Evolutionary conservation across 2,113 vertebrate species (phyloP), one percentile per base, ranked within the genome.

Genomic region (Phaethon lepturus): DNA sequence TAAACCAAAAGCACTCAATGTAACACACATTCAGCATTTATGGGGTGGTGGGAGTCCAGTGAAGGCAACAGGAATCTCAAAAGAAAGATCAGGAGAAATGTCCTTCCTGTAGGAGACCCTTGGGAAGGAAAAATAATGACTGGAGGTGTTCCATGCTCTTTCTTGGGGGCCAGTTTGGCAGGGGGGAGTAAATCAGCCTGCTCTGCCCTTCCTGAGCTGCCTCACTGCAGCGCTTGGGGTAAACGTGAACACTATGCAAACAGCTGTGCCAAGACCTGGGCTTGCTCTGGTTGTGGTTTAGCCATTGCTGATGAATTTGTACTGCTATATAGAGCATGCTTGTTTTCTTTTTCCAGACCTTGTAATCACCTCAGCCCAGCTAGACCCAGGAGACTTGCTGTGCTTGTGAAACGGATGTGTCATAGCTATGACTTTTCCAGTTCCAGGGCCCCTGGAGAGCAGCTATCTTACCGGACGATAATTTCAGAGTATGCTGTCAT

Each of bases 341-440:
- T 76, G 9, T 96, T 91, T 71, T 96, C 95, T 97, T 71, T 58
- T 96, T 97, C 76, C 91, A 98, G 98, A 55, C 81, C 95, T 69
- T 10, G 23, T 22, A 66, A 88, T 35, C 56, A 24, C 90, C 87
- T 96, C 86, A 83, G 60, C 95, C 90, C 97, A 94, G 96, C 94
- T 59, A 68, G 77, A 84, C 95, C 90, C 91, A 73, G 94, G 83
- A 95, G 92, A 90, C 55, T 71, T 86, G 86, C 92, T 72, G 52
- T 63, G 60, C 67, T 74, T 93, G 81, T 86, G 82, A 81, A 96
- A 95, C 23, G 20, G 73, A 72, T 3, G 26, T 63, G 69, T 75
- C 72, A 24, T 69, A 94, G 90, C 93, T 94, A 68, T 93, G 95
- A 95, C 63, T 74, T 58, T 96, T 42, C 67, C 84, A 89, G 93